Evolutionary conservation across 2,113 vertebrate species (phyloP), one percentile per base, ranked within the genome.

Genomic region (Corythaeola cristata): DNA sequence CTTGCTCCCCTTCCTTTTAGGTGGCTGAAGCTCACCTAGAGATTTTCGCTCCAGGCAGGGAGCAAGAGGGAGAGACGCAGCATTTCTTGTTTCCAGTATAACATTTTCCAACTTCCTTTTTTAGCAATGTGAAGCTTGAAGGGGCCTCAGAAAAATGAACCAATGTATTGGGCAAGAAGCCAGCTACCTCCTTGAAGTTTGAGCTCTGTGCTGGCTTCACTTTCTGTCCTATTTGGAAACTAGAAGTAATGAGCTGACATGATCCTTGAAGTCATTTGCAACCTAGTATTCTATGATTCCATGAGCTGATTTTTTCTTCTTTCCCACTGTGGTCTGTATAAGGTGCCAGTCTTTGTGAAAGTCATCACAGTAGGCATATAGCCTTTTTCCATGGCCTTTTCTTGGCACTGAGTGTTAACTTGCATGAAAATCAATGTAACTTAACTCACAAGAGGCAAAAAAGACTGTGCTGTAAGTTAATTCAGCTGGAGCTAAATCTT

Each of bases 41-140:
- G 88, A 63, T 18, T 41, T 10, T 94, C 27, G 47, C 35, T 44
- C 1, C 56, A 26, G 77, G 81, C 60, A 49, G 23, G 60, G 81
- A 82, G 14, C 0, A 2, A 44, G 15, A 76, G 55, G 69, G 10
- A 64, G 80, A 33, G n/a, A 63, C 32, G 47, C 44, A 74, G 71
- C 24, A 8, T 22, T 82, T 59, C 11, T 68, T 68, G 15, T 79
- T 91, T 55, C 62, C 56, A 88, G 56, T 41, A 22, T 30, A 60
- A 60, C n/a, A 3, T 73, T 93, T 91, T 50, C 79, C 76, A 78
- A 2, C 47, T 93, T 94, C 94, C 96, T 95, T 94, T 95, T 97
- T 93, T 91, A 94, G 90, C 89, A 26, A 75, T 82, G 73, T 47
- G 84, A 15, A 74, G 81, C 74, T 87, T 60, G 53, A 55, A 96